Conservation (phyloP, 2,113 vertebrate species). For the Hippolais icterina region DNA sequence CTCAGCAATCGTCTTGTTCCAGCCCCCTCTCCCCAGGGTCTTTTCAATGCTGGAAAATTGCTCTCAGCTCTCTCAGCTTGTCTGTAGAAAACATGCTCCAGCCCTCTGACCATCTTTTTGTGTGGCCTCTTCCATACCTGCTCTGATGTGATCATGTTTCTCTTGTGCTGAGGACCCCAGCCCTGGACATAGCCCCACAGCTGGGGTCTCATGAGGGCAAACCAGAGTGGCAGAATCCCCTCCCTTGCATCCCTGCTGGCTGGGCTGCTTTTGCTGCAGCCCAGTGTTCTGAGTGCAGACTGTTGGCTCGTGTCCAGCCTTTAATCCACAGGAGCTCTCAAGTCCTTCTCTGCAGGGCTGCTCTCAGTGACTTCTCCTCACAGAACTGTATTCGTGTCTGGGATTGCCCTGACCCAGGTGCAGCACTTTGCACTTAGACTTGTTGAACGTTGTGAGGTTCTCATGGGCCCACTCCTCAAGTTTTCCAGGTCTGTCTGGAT, state of each 20-base stretch:
- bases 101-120: neutral
- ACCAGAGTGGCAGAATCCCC: neutral
- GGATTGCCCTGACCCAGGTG: neutral
- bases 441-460: neutral
- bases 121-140: neutral
- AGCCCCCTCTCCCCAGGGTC: neutral
- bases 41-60: neutral
- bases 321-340: neutral
- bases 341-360: neutral
- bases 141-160: accelerated
- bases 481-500: neutral
- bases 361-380: neutral
- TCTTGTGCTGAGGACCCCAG: neutral
- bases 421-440: neutral
- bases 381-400: neutral
- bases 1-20: accelerated
- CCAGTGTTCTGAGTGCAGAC: neutral
- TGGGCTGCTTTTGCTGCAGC: neutral
- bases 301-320: neutral
- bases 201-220: neutral
- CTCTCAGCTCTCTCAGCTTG: neutral
- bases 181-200: neutral
- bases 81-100: neutral
- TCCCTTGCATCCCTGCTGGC: neutral
- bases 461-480: neutral